These are phyloP conservation scores for Saccostrea echinata DNA, from an alignment of 1,140 invertebrate genomes.

Conservation along the genomic window DNA sequence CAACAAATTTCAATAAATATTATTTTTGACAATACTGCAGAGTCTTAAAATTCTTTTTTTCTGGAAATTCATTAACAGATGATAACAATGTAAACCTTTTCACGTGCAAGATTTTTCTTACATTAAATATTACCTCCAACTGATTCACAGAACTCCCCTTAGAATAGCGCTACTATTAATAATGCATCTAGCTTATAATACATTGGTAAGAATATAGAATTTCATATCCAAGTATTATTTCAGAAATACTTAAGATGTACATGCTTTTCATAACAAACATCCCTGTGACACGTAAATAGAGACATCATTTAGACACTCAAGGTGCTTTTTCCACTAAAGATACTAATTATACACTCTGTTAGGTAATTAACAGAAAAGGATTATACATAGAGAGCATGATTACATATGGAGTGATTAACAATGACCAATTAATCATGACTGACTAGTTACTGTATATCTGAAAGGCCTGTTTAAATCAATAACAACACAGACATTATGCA, in stretches of 20 bases:
- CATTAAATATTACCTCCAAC: too few relatives aligned
- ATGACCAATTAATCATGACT: constrained; percentile 17
- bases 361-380: constrained; percentile 9
- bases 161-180: too few relatives aligned
- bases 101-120: too few relatives aligned
- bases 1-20: too few relatives aligned
- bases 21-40: not conserved
- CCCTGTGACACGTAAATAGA: not conserved
- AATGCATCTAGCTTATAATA: too few relatives aligned
- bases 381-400: constrained; percentile 18
- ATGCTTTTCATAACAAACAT: too few relatives aligned
- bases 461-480: not conserved
- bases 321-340: not conserved
- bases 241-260: too few relatives aligned
- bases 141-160: too few relatives aligned
- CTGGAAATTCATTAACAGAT: too few relatives aligned
- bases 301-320: not conserved
- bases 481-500: not conserved
- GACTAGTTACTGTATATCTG: constrained; percentile 18
- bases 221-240: too few relatives aligned
- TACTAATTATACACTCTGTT: constrained; percentile 3
- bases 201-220: too few relatives aligned
- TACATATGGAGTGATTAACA: constrained; percentile 7
- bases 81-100: too few relatives aligned
- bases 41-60: not conserved